Evolutionary conservation across 2,113 vertebrate species (phyloP).

Genomic region (Herpetotheres cachinnans): DNA sequence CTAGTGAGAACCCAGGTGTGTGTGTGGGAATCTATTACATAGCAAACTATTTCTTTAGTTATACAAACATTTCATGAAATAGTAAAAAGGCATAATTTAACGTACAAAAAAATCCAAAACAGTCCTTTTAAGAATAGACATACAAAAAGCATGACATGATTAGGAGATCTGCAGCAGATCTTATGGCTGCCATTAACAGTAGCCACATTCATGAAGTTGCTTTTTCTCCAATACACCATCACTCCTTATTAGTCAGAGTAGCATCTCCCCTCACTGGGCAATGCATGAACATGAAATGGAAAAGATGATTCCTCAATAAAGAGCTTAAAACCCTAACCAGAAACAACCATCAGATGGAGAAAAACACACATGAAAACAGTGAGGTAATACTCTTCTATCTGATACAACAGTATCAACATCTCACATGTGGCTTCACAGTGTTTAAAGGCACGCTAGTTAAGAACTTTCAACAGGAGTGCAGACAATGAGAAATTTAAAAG

Average conservation of each 20-base stretch:
- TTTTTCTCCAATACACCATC: neutral
- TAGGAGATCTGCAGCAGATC: neutral
- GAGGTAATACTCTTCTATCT: neutral
- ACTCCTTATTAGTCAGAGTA: neutral
- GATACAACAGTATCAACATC: neutral
- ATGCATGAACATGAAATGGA: neutral
- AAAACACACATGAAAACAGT: neutral
- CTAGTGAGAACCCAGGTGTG: neutral
- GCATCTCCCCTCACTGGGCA: neutral
- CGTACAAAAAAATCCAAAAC: neutral
- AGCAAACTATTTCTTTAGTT: neutral
- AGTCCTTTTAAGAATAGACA: neutral
- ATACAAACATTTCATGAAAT: neutral
- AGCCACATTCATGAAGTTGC: neutral
- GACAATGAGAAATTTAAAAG: neutral
- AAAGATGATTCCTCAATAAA: neutral
- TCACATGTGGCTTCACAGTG: accelerated
- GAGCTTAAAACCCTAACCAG: neutral
- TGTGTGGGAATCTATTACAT: neutral
- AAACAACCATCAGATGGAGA: neutral
- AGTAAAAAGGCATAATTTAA: neutral
- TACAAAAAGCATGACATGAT: neutral
- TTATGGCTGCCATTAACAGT: neutral
- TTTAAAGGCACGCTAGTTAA: neutral
- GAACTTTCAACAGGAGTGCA: neutral